These are phyloP conservation scores for Nebria salina DNA, from an alignment of 2,888 invertebrate species.

Conservation along the genomic window DNA sequence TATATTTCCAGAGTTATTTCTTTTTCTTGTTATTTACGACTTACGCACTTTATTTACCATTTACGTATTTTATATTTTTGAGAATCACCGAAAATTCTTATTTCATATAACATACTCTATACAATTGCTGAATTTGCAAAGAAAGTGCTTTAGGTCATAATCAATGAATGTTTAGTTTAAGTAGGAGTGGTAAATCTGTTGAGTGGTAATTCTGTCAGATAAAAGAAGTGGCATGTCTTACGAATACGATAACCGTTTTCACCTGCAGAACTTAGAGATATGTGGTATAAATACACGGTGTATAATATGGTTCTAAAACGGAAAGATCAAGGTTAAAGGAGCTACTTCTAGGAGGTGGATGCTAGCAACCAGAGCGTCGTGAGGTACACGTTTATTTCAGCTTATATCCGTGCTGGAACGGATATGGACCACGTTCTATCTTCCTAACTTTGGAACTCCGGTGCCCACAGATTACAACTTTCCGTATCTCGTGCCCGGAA, in stretches of 20 bases:
- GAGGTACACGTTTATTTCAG: constrained; percentile 23
- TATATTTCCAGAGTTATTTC: too few species aligned
- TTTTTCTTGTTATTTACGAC: too few species aligned
- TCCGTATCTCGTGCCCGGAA: constrained; percentile 13
- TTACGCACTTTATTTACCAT: too few species aligned
- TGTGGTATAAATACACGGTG: neutral
- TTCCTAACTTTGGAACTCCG: constrained; percentile 23
- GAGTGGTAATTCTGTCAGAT: neutral
- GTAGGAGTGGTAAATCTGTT: too few species aligned
- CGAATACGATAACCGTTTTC: neutral
- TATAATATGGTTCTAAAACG: neutral
- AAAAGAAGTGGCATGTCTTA: neutral
- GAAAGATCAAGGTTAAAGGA: neutral
- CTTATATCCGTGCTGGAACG: constrained; percentile 25
- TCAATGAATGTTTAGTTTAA: too few species aligned
- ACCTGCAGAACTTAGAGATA: neutral
- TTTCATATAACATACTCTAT: too few species aligned
- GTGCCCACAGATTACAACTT: constrained; percentile 23
- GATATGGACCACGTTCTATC: constrained; percentile 24
- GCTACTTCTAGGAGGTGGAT: neutral
- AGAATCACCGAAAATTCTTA: too few species aligned
- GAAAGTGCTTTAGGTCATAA: too few species aligned
- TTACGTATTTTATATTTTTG: too few species aligned
- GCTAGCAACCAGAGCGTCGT: neutral
- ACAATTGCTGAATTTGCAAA: too few species aligned